phyloP scores from a whole-genome alignment of 2,888 invertebrate genomes.

The Latrodectus elegans region DNA sequence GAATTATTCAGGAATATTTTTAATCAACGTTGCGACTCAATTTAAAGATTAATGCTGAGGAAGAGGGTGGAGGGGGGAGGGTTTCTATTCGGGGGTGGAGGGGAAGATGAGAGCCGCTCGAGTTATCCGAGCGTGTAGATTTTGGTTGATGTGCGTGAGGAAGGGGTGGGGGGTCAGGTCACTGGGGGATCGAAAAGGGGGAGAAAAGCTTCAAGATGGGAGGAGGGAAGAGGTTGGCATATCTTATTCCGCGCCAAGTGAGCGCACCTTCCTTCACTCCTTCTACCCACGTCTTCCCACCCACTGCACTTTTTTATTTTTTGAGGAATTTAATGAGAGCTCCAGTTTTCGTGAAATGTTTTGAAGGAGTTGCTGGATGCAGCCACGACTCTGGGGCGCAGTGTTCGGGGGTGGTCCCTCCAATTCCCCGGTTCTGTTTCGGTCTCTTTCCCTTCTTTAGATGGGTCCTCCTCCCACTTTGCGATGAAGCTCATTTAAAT shows the following conservation, averaged over 20 bases:
- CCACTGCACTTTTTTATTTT: conserved; percentile 16
- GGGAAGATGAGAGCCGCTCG: conserved; percentile 13
- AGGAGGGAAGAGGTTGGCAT: conserved; percentile 50
- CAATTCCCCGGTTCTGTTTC: conserved; percentile 33
- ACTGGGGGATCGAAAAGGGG: conserved; percentile 36
- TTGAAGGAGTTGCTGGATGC: conserved; percentile 33
- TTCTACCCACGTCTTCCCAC: not conserved
- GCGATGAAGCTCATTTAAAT: too few species aligned
- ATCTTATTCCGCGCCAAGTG: conserved; percentile 68
- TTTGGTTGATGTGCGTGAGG: conserved; percentile 56
- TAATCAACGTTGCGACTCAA: conserved; percentile 69
- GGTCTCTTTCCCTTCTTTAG: not conserved
- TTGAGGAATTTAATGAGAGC: conserved; percentile 61
- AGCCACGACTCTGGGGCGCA: conserved; percentile 9
- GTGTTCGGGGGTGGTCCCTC: conserved; percentile 26
- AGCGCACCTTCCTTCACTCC: conserved; percentile 32
- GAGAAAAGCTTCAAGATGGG: conserved; percentile 23
- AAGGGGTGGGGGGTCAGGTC: conserved; percentile 32
- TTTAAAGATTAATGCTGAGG: conserved; percentile 67
- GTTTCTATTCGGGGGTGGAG: conserved; percentile 13
- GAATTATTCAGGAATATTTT: conserved; percentile 69
- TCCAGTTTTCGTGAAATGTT: conserved; percentile 61
- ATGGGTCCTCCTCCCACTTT: too few species aligned
- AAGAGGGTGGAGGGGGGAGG: conserved; percentile 17
- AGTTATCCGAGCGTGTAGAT: conserved; percentile 67